Evolutionary conservation across 2,797 vertebrate genomes (phyloP).

Genomic region (Sebastes jordani): DNA sequence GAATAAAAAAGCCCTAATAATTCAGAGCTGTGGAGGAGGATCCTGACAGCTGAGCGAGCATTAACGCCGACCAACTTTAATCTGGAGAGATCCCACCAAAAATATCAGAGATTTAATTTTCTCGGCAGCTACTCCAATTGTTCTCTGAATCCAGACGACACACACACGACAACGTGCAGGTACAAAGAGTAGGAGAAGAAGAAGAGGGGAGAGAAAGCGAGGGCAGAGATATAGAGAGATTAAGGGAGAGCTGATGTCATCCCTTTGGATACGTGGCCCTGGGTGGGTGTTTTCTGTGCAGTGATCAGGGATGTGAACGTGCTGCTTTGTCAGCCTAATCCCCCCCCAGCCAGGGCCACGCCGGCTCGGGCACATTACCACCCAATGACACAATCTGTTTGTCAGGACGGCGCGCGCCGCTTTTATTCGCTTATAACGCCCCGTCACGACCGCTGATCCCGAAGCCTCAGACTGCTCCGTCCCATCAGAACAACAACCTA

Average conservation of each 20-base stretch:
- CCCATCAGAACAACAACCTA: conserved; percentile 13
- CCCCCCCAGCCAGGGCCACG: conserved; percentile 53
- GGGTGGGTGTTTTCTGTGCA: conserved; percentile 35
- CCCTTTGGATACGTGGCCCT: conserved; percentile 51
- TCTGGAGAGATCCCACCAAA: conserved; percentile 11
- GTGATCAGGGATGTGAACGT: conserved; percentile 63
- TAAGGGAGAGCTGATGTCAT: conserved; percentile 75
- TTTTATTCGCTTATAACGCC: conserved; percentile 45
- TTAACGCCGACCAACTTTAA: conserved; percentile 30
- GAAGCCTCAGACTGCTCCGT: background rate
- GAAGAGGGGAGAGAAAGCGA: conserved; percentile 26
- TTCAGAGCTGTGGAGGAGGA: conserved; percentile 25
- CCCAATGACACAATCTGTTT: conserved; percentile 78
- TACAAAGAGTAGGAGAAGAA: conserved; percentile 10
- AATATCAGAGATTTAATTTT: conserved; percentile 23
- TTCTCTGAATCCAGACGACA: background rate
- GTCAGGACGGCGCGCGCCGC: conserved; percentile 21
- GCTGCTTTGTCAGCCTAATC: conserved; percentile 82
- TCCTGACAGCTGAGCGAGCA: conserved; percentile 25
- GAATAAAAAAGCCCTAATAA: background rate
- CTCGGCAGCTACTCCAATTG: conserved; percentile 37
- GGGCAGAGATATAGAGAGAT: conserved; percentile 55
- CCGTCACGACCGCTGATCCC: conserved; percentile 10
- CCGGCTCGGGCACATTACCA: conserved; percentile 62
- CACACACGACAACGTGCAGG: conserved; percentile 16